Conservation (phyloP, 2,888 invertebrate genomes). For the Conistra vaccinii region DNA sequence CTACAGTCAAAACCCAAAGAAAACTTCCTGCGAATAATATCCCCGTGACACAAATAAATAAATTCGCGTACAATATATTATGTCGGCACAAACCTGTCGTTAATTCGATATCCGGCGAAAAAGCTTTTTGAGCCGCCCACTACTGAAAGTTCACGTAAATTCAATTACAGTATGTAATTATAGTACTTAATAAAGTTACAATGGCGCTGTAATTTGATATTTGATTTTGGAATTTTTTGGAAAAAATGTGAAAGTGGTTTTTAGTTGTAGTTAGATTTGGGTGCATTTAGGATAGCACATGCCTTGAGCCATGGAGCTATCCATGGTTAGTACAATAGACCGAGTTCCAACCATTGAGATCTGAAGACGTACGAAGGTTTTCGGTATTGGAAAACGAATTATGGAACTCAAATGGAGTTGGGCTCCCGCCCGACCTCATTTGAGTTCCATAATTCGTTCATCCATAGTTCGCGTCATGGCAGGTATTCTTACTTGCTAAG, state of each 20-base stretch:
- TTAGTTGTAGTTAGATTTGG: background rate
- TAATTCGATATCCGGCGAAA: slow-evolving; percentile 61
- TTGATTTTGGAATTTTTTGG: slow-evolving; percentile 8
- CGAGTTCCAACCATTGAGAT: too few species aligned
- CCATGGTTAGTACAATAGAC: too few species aligned
- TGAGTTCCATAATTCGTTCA: too few species aligned
- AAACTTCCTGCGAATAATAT: slow-evolving; percentile 36
- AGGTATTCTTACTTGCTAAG: too few species aligned
- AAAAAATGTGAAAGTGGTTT: background rate
- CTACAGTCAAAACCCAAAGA: background rate
- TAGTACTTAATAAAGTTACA: slow-evolving; percentile 46
- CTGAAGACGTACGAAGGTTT: too few species aligned
- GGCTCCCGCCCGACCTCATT: too few species aligned
- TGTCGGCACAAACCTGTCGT: slow-evolving; percentile 32
- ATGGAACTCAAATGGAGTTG: too few species aligned
- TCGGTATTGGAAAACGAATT: too few species aligned
- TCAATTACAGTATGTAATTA: slow-evolving; percentile 58
- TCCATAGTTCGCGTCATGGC: too few species aligned
- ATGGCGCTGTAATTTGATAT: slow-evolving; percentile 47
- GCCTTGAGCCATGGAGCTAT: too few species aligned
- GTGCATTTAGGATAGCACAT: background rate
- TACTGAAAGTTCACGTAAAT: slow-evolving; percentile 50
- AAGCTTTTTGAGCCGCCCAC: slow-evolving; percentile 48
- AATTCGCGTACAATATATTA: background rate
- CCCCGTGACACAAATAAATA: background rate